Evolutionary conservation across 2,797 vertebrate species (phyloP), one percentile per base, ranked within the genome.

Genomic region (Nannoperca obscura): DNA sequence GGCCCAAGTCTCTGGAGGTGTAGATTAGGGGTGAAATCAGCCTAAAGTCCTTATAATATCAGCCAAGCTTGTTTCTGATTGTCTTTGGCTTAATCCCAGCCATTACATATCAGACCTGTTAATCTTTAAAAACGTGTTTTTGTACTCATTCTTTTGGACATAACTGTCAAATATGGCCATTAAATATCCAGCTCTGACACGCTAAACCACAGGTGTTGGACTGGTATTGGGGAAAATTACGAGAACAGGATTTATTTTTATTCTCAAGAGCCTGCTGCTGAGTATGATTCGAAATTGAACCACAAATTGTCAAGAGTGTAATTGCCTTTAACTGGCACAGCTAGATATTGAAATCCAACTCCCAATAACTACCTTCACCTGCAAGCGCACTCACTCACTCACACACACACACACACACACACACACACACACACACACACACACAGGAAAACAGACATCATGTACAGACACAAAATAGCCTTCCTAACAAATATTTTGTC

Each of bases 261-360:
- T 22, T 17, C 7, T 80, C 7, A 44, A 36, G n/a, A 49, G 38
- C 55, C 30, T 66, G 11, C 24, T 69, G 42, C 8, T 47, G 4
- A 53, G 17, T 34, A 27, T 74, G 70, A 82, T 75, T 67, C 59
- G 36, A 69, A 74, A 74, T 61, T 24, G 17, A 72, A 57, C 70
- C 20, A 30, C 27, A 68, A 8, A 80, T 74, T 75, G 38, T 76
- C 44, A 44, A 44, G 53, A 80, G 66, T 40, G 20, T 71, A 84
- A 80, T 82, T 76, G 68, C 32, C 53, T 78, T 74, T 38, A 78
- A 74, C 13, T 60, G 65, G n/a, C 65, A 44, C 27, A 49, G 30
- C 64, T n/a, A 59, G 34, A 22, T 36, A 53, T 66, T 70, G 15
- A 66, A 78, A 76, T 64, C 40, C 10, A 40, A 19, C n/a, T 62